These are phyloP conservation scores for Patella caerulea DNA, from an alignment of 2,888 invertebrate genomes.

Conservation along the genomic window DNA sequence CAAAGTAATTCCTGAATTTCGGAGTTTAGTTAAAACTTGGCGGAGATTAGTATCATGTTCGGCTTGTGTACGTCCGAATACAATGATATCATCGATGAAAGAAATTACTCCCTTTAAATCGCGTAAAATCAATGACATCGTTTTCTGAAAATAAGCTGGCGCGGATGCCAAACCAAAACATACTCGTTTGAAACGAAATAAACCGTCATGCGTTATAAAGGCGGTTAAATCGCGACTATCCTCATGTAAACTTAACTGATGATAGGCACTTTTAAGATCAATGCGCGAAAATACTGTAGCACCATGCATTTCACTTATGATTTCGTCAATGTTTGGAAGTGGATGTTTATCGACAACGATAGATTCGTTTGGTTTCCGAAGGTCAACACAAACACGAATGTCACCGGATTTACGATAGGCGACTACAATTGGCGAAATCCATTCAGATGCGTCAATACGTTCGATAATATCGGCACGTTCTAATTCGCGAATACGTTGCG, in stretches of 20 bases:
- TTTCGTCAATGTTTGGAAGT: conserved; percentile 8
- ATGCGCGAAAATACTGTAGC: background rate
- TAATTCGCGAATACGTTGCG: background rate
- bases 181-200: background rate
- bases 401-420: background rate
- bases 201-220: background rate
- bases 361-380: background rate
- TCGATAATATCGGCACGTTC: conserved; percentile 8
- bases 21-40: background rate
- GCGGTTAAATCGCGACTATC: conserved; percentile 6
- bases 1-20: background rate
- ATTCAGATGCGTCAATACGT: conserved; percentile 13
- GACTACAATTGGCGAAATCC: background rate
- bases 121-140: background rate
- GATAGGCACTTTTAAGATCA: conserved; percentile 1
- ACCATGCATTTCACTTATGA: background rate
- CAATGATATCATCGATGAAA: background rate
- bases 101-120: background rate
- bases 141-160: background rate
- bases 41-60: conserved; percentile 1
- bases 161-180: background rate
- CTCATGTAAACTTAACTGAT: background rate
- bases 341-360: conserved; percentile 10
- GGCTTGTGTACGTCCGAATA: background rate
- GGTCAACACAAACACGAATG: conserved; percentile 1